phyloP scores from a whole-genome alignment of 2,888 invertebrate species.

The Sinhomidia bicolor region DNA sequence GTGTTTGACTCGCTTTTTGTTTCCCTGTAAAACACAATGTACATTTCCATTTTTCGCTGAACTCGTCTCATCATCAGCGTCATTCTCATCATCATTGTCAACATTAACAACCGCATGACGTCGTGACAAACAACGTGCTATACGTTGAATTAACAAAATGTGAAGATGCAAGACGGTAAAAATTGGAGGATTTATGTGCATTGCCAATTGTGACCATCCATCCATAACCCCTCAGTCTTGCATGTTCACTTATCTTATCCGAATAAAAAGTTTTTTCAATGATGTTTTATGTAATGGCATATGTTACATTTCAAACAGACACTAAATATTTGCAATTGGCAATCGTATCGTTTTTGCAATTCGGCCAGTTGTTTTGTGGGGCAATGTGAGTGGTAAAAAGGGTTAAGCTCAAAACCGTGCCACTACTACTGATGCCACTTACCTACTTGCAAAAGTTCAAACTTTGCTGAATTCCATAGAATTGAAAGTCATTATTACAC shows the following conservation, averaged over 20 bases:
- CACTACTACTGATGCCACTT: background rate
- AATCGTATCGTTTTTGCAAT: background rate
- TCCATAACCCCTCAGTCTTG: conserved; percentile 7
- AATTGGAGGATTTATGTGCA: conserved; percentile 1
- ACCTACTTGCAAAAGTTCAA: background rate
- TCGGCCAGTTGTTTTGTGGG: background rate
- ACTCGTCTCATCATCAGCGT: conserved; percentile 19
- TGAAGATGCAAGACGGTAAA: background rate
- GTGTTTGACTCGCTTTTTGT: background rate
- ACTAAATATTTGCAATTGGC: conserved; percentile 63
- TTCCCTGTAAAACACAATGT: background rate
- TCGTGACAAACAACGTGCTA: conserved; percentile 9
- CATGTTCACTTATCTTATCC: background rate
- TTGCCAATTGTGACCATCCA: conserved; percentile 20
- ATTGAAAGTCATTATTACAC: background rate
- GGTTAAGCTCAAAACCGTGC: background rate
- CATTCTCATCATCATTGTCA: conserved; percentile 10
- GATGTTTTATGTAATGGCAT: conserved; percentile 55
- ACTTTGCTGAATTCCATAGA: background rate
- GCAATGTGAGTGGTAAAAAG: background rate
- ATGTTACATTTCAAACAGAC: conserved; percentile 56
- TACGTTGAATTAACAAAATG: background rate
- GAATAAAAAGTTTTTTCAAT: conserved; percentile 7
- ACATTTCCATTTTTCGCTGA: conserved; percentile 6
- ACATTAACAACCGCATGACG: background rate